Evolutionary conservation across 2,113 vertebrate genomes (phyloP).

Genomic region (Nymphicus hollandicus): DNA sequence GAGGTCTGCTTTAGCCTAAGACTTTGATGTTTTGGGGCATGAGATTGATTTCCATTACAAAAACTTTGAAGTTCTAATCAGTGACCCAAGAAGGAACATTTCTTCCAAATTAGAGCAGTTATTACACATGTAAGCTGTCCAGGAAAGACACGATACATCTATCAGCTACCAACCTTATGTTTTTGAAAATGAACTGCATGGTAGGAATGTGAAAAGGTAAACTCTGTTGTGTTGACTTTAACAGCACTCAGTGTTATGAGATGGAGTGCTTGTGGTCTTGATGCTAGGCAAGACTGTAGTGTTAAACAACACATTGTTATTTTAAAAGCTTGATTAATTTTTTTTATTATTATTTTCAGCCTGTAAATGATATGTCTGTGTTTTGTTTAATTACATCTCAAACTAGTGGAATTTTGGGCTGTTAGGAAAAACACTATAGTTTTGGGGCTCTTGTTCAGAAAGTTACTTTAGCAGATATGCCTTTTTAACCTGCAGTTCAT

Average conservation of each 20-base stretch:
- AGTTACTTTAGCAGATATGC: not conserved
- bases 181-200: not conserved
- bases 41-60: not conserved
- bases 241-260: not conserved
- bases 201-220: not conserved
- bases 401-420: not conserved
- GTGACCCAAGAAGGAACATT: not conserved
- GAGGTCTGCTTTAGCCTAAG: not conserved
- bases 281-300: not conserved
- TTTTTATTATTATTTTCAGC: not conserved
- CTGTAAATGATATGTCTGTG: not conserved
- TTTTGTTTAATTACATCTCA: not conserved
- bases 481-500: not conserved
- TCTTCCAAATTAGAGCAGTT: not conserved
- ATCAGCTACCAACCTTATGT: not conserved
- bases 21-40: not conserved
- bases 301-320: not conserved
- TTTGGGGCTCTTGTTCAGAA: not conserved
- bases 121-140: not conserved
- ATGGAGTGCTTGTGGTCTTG: not conserved
- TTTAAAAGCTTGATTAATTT: not conserved
- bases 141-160: not conserved
- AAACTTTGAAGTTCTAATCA: not conserved
- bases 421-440: not conserved
- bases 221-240: not conserved